Percentiles rank a stretch among this genome's conserved stretches.
Evolutionary conservation across 2,888 invertebrate genomes (phyloP).

Genomic region (Conchocele bisecta): DNA sequence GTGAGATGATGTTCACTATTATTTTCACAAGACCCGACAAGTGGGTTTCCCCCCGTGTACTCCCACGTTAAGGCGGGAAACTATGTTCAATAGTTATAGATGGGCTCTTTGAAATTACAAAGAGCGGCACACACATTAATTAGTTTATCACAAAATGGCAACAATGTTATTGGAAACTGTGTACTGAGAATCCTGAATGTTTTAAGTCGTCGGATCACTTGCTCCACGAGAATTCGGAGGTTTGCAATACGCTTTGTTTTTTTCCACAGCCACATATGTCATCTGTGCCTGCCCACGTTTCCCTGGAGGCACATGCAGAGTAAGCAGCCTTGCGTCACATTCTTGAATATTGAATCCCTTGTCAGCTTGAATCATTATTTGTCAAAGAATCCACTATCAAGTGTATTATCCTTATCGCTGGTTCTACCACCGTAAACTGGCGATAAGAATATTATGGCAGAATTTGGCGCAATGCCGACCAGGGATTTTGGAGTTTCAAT

Average conservation of each 20-base stretch:
- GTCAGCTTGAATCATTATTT: conserved; percentile 50
- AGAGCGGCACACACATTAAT: conserved; percentile 2
- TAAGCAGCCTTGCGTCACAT: conserved; percentile 4
- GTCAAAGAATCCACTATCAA: conserved; percentile 38
- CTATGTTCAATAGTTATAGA: too few relatives aligned
- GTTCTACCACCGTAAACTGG: conserved; percentile 48
- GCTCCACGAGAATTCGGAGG: neutral
- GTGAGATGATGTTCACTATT: too few relatives aligned
- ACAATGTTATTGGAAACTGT: too few relatives aligned
- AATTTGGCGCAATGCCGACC: conserved; percentile 56
- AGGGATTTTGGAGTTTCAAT: conserved; percentile 43
- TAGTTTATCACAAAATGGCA: neutral
- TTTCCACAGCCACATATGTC: neutral
- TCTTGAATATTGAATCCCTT: conserved; percentile 23
- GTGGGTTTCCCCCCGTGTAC: too few relatives aligned
- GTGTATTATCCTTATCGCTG: conserved; percentile 53
- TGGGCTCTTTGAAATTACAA: conserved; percentile 9
- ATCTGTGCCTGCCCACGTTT: conserved; percentile 19
- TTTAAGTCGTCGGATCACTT: neutral
- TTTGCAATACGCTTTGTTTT: conserved; percentile 3
- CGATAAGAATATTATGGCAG: conserved; percentile 49
- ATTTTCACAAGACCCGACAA: too few relatives aligned
- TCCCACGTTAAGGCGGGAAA: too few relatives aligned
- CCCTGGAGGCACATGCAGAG: conserved; percentile 11
- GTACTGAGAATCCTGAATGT: neutral